Base-by-base conservation (phyloP, 2,888 invertebrate species). In the Cosmia pyralina region DNA sequence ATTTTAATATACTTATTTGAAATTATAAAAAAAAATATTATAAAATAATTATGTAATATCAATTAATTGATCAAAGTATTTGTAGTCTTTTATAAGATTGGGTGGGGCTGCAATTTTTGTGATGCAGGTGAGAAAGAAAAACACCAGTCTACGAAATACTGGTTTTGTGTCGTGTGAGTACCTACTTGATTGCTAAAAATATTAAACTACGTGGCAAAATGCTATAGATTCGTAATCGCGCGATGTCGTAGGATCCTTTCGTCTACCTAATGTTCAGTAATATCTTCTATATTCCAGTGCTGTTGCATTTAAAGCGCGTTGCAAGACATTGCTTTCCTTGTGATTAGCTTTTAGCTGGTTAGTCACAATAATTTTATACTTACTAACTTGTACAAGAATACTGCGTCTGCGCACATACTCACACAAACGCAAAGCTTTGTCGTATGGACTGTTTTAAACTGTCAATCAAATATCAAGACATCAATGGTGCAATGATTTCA, bases 61-160 rank as follows among this genome's bases (percentile, higher is more conserved):
- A 84, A 88, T 85, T 82, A 84, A 91, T 91, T 91, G 90, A 90
- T 90, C 89, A 91, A 91, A 89, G 86, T 92, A 91, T 89, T 90
- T 87, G 91, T 93, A 93, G 93, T 92, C 77, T 94, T 93, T 94
- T 93, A 91, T 93, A 93, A 91, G 89, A 74, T 88, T 88, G 90
- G 72, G 59, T 85, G 81, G 77, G 79, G 69, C 57, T 92, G 91
- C 81, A 88, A 89, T 87, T 75, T 85, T 88, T 77, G 75, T n/a
- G 55, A 53, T 63, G 34, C 38, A 28, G 68, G 57, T 71, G 79
- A 71, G 10, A 70, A 46, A 66, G 0, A 1, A 2, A 64, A 44
- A 28, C 6, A n/a, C 2, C 10, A 53, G n/a, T 52, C 8, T 41
- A 2, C 0, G 10, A 28, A 48, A 48, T 38, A 22, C 1, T 19